Evolutionary conservation across 2,113 vertebrate genomes (phyloP).

Genomic region (Brachyhypopomus occidentalis): DNA sequence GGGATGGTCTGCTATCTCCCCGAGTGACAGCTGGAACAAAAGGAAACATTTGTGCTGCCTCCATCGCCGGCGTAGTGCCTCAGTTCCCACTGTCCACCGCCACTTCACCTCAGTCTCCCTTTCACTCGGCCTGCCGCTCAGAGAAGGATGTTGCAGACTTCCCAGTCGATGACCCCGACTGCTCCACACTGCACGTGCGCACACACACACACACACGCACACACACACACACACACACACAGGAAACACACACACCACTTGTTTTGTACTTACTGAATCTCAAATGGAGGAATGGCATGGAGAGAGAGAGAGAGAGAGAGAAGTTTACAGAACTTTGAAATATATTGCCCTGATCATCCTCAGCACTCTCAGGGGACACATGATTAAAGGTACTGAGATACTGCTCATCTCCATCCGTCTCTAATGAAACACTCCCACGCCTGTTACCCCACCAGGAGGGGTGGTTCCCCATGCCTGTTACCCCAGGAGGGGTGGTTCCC

Average conservation of each 20-base stretch:
- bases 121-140: constrained; percentile 25
- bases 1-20: not conserved
- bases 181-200: too few relatives aligned
- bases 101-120: too few relatives aligned
- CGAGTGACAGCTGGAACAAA: constrained; percentile 28
- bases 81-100: constrained; percentile 16
- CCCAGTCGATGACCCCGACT: constrained; percentile 77
- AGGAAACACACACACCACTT: too few relatives aligned
- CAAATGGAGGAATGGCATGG: constrained; percentile 58
- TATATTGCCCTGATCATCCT: constrained; percentile 5
- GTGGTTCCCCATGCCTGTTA: too few relatives aligned
- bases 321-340: constrained; percentile 59
- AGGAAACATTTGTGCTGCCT: constrained; percentile 18
- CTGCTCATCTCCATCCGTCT: too few relatives aligned
- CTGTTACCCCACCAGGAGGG: not conserved
- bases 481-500: too few relatives aligned
- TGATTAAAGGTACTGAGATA: too few relatives aligned
- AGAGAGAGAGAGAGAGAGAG: constrained; percentile 27
- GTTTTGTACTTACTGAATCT: constrained; percentile 81
- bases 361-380: too few relatives aligned
- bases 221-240: constrained; percentile 2
- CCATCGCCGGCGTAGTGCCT: constrained; percentile 23
- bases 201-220: too few relatives aligned
- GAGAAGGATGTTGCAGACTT: constrained; percentile 56
- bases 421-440: too few relatives aligned